Conservation (phyloP, 2,113 vertebrate genomes). For the Capreolus pygargus region DNA sequence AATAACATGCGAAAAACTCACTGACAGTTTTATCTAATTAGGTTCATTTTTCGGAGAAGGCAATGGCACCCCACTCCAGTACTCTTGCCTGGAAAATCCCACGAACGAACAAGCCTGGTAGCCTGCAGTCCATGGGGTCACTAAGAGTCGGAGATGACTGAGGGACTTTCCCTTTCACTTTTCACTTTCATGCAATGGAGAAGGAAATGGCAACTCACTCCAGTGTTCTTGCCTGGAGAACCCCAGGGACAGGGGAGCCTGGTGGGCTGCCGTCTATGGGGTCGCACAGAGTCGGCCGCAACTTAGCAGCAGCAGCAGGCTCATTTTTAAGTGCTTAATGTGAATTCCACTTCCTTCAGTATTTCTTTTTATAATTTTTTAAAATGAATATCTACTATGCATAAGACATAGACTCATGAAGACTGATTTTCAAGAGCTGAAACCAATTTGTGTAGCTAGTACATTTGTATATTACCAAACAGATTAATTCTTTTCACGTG, state of each 20-base stretch:
- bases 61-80: neutral
- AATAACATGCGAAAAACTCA: neutral
- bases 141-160: neutral
- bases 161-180: neutral
- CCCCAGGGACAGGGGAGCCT: neutral
- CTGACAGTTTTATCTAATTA: neutral
- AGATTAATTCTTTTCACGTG: slow-evolving; percentile 32
- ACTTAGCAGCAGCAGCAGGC: neutral
- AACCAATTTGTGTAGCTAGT: slow-evolving; percentile 24
- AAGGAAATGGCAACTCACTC: neutral
- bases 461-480: slow-evolving; percentile 10
- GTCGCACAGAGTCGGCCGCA: neutral
- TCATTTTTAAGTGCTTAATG: slow-evolving; percentile 4
- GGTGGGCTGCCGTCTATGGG: neutral
- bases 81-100: neutral
- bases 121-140: neutral
- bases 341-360: neutral
- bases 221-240: neutral
- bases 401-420: neutral
- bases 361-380: slow-evolving; percentile 23
- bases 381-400: neutral
- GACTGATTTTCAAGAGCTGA: slow-evolving; percentile 19
- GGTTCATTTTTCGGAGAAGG: neutral
- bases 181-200: neutral
- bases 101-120: neutral